Evolutionary conservation across 1,140 invertebrate species (phyloP), one percentile per base, ranked within the genome.

Genomic region (Apis dorsata): DNA sequence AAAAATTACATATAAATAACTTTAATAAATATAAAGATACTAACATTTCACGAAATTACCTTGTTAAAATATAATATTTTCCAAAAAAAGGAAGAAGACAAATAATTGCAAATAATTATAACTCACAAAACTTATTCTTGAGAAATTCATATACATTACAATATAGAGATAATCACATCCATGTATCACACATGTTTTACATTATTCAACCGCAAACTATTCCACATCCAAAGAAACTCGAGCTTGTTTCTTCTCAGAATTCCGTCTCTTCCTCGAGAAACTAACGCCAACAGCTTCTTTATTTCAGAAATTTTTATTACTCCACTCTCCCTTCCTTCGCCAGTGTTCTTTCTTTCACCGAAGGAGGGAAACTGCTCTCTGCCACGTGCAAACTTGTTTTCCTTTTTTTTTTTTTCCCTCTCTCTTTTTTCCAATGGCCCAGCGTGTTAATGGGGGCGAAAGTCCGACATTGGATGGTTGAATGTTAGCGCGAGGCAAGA

Each of bases 371-470:
- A 44, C 55, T 44, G 55, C 71, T 19, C 44, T n/a, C 44, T 44
- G 44, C 15, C 28, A n/a, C 55, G 71, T 44, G 55, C 71, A 73
- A 73, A 60, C 34, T 73, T 73, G 55, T 60, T 74, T 44, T 44
- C 34, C 34, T 44, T 44, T 44, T 44, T 44, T 44, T 44, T 44
- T 44, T 44, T 44, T n/a, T n/a, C n/a, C 34, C 2, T 44, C 34
- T 7, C 34, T 44, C 34, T 44, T 44, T 44, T 74, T 74, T 62
- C 19, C 57, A 21, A 74, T 34, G 57, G 34, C 7, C 34, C 72
- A 49, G 34, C 72, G 28, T 60, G 72, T 74, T 74, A 74, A 74
- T 74, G 72, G 62, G 72, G 55, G 34, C 34, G 72, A 74, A 74
- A 57, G 72, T 74, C 72, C 72, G 57, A 49, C 72, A 53, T 72